These are phyloP conservation scores for Napeogenes inachia DNA, from an alignment of 2,888 invertebrate genomes.

Conservation along the genomic window DNA sequence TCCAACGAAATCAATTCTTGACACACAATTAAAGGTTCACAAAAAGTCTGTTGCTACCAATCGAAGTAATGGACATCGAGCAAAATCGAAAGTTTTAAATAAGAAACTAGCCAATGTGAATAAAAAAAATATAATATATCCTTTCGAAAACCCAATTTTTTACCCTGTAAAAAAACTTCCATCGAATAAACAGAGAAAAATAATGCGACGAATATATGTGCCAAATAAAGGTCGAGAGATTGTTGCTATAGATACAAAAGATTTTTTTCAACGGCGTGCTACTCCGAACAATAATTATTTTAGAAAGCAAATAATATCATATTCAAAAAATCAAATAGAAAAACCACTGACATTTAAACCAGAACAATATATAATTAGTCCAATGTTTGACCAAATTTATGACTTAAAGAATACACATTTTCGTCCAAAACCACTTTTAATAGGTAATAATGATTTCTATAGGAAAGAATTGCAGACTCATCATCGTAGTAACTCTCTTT, in stretches of 20 bases:
- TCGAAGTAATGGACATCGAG: background rate
- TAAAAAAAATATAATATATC: slow-evolving; percentile 30
- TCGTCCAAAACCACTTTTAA: slow-evolving; percentile 37
- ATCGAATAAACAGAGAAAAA: slow-evolving; percentile 34
- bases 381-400: slow-evolving; percentile 39
- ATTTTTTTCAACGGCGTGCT: slow-evolving; percentile 41
- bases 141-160: slow-evolving; percentile 42
- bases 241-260: slow-evolving; percentile 41
- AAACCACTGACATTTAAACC: slow-evolving; percentile 23
- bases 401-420: slow-evolving; percentile 24
- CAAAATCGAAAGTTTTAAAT: background rate
- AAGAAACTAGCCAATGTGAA: slow-evolving; percentile 5
- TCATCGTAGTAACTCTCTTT: slow-evolving; percentile 32
- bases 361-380: slow-evolving; percentile 37
- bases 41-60: background rate
- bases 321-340: slow-evolving; percentile 14
- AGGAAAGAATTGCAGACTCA: slow-evolving; percentile 33
- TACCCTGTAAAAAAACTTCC: slow-evolving; percentile 39
- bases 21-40: background rate
- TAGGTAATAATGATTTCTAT: slow-evolving; percentile 36
- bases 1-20: background rate
- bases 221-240: slow-evolving; percentile 37
- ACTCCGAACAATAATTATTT: slow-evolving; percentile 28
- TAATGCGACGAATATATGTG: slow-evolving; percentile 39
- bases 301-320: slow-evolving; percentile 13